Base-by-base conservation (phyloP, 2,888 invertebrate genomes). In the Drosophila gaucha region DNA sequence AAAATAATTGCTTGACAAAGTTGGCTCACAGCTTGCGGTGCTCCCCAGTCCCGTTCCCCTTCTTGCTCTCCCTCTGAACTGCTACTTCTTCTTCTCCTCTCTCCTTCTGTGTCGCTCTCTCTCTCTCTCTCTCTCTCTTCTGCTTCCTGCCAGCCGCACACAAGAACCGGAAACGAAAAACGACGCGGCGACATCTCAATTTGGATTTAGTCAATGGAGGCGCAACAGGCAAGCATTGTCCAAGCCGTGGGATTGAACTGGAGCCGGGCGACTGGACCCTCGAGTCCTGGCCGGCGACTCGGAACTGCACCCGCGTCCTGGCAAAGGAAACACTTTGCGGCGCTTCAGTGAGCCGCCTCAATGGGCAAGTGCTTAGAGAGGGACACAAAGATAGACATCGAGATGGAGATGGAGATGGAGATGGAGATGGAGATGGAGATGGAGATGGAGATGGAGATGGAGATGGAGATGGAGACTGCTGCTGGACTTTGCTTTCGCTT, bases 1-100 rank as follows among this genome's bases (percentile, higher is more conserved):
- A 79, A 86, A 82, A 79, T 86, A 86, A 84, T 82, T 82, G 85
- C 86, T 84, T 64, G 67, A 86, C 84, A 74, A 77, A 86, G 80
- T 86, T 80, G 79, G 30, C 83, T 54, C 72, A 80, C 80, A 71
- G 85, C 78, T 78, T 74, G 28, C 39, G 39, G 39, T 30, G 31
- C 9, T 26, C 3, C 16, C 12, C 30, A 3, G 14, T 1, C 9
- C 26, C 14, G 41, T 22, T 33, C 20, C 28, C 20, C 20, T 38
- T 20, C 3, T 38, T 20, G 46, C 39, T 31, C 16, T 4, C 14
- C 2, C 24, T 16, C 43, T n/a, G n/a, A n/a, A n/a, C n/a, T n/a
- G n/a, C 12, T 8, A 9, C 30, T 10, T 8, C 30, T 10, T 31
- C 12, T 10, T 16, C 44, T 9, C 30, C 28, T n/a, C 28, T 16